Percentiles rank a stretch among this genome's conserved stretches.
phyloP scores from a whole-genome alignment of 1,140 invertebrate species.

The Telenomus remus region DNA sequence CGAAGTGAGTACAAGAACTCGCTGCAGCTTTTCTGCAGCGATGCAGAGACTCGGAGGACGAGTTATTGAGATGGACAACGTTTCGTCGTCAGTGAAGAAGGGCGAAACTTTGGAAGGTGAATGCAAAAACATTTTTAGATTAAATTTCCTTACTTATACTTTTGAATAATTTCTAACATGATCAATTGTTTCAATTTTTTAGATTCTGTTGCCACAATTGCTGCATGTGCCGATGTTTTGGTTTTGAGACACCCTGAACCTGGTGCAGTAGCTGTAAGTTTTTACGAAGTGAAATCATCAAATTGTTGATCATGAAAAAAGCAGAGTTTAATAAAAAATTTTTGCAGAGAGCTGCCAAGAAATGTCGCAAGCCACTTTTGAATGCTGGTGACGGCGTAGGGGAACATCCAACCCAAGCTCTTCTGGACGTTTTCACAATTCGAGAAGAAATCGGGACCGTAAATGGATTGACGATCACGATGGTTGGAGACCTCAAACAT shows the following conservation, averaged over 20 bases:
- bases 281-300: not conserved
- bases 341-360: slow-evolving; percentile 84
- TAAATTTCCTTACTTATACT: too few species aligned
- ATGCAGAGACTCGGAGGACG: slow-evolving; percentile 96
- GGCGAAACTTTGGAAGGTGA: slow-evolving; percentile 93
- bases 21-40: slow-evolving; percentile 95
- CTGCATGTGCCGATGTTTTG: slow-evolving; percentile 92
- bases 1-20: slow-evolving; percentile 97
- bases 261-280: slow-evolving; percentile 90
- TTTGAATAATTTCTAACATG: too few species aligned
- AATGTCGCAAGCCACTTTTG: slow-evolving; percentile 91
- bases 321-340: too few species aligned
- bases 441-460: slow-evolving; percentile 99
- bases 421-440: slow-evolving; percentile 98
- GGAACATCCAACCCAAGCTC: slow-evolving; percentile 98
- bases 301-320: not conserved
- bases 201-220: slow-evolving; percentile 90
- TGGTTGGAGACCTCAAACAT: slow-evolving; percentile 97
- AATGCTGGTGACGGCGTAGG: slow-evolving; percentile 99
- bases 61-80: slow-evolving; percentile 92
- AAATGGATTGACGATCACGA: slow-evolving; percentile 93
- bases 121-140: not conserved
- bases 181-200: slow-evolving; percentile 16
- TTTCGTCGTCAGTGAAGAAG: slow-evolving; percentile 95
- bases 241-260: slow-evolving; percentile 95